Evolutionary conservation across 2,797 vertebrate species (phyloP), one percentile per base, ranked within the genome.

Genomic region (Falco rusticolus): DNA sequence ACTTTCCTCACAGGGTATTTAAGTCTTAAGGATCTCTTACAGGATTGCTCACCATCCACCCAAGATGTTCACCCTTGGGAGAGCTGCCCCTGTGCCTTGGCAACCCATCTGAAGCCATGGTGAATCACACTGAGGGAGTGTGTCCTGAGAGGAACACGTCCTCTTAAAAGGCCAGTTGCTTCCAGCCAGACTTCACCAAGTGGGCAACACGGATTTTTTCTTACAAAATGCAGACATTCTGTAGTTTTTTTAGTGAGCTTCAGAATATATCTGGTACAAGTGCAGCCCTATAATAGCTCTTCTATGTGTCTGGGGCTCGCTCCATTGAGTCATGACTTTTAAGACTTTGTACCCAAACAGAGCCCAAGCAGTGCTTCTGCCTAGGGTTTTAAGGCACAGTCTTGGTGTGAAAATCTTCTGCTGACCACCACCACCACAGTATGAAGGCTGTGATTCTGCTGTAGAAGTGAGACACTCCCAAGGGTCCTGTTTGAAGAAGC

Each of bases 261-360:
- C 43, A 54, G 18, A 77, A 59, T 11, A 47, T 10, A 21, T 26
- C 8, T 34, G 19, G 29, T 72, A 13, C 3, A 25, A 31, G 24
- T 22, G 8, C 41, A 81, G 10, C 2, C 26, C 39, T 79, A 37
- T 86, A 90, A 68, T 13, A 37, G 1, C 20, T 74, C 15, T 75
- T 77, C 3, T 6, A 5, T 70, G 8, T 8, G 10, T 65, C 21
- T 81, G 45, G 33, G 26, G 2, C 24, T 56, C 10, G 43, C 4
- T 45, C 4, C 6, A 24, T 2, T 2, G 1, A 4, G 19, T 15
- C 0, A 0, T 26, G 25, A 64, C 16, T 69, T 82, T 71, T 53
- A 82, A 82, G 15, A 2, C 0, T 72, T 41, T 72, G 9, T 54
- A 59, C 14, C 11, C 18, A 47, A 64, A 70, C 11, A 45, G 21